Percentiles rank a stretch among this genome's conserved stretches.
phyloP scores from a whole-genome alignment of 2,797 vertebrate species.

The Onychomys torridus region DNA sequence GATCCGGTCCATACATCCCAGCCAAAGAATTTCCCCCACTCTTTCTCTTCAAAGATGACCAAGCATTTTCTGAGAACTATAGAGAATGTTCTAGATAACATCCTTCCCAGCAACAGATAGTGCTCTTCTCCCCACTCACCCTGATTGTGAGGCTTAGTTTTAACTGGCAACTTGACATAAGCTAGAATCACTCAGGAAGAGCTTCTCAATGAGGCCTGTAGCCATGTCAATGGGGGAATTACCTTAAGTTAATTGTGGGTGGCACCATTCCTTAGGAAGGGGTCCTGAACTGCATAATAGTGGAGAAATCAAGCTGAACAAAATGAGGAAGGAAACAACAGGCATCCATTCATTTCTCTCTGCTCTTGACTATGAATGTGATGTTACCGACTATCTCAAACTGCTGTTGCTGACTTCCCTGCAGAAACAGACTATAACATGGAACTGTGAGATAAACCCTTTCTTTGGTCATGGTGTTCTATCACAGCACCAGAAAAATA shows the following conservation, averaged over 20 bases:
- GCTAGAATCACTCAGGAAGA: background rate
- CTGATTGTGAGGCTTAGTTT: background rate
- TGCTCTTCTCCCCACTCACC: background rate
- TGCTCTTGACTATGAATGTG: background rate
- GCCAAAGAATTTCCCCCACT: conserved; percentile 10
- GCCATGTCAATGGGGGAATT: background rate
- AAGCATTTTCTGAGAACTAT: background rate
- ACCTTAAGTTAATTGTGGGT: background rate
- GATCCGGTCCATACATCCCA: background rate
- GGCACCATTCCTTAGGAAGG: background rate
- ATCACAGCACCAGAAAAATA: background rate
- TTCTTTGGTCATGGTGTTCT: background rate
- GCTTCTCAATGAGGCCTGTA: background rate
- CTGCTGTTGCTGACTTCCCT: background rate
- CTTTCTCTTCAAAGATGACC: background rate
- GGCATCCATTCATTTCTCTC: background rate
- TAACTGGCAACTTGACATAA: background rate
- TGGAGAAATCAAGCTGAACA: background rate
- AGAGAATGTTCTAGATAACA: conserved; percentile 14
- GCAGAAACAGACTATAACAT: background rate
- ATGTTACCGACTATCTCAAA: background rate
- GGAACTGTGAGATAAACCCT: background rate
- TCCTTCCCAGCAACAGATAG: background rate
- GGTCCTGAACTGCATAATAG: background rate
- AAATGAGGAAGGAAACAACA: background rate